phyloP scores from a whole-genome alignment of 2,797 vertebrate species.

The Tympanoctomys barrerae region DNA sequence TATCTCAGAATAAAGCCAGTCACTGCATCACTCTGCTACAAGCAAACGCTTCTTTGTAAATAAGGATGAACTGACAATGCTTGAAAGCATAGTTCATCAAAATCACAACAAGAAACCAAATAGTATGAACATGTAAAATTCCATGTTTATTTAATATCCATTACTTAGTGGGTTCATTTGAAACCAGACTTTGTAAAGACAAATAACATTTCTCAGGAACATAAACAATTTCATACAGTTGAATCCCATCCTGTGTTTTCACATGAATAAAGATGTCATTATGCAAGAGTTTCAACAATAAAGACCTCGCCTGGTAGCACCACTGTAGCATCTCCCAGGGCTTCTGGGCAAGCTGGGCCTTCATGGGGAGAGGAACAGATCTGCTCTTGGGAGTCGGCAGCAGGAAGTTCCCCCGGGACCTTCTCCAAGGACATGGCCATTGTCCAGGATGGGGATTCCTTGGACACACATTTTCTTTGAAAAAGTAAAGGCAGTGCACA shows the following conservation, averaged over 20 bases:
- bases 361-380: not conserved
- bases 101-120: slow-evolving; percentile 84
- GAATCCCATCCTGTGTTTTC: slow-evolving; percentile 77
- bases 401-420: not conserved
- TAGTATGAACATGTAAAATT: slow-evolving; percentile 82
- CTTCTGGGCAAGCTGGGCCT: not conserved
- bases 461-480: not conserved
- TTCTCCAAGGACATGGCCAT: not conserved
- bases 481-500: not conserved
- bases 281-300: slow-evolving; percentile 71
- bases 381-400: not conserved
- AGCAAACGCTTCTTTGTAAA: slow-evolving; percentile 79
- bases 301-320: slow-evolving; percentile 68
- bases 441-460: not conserved
- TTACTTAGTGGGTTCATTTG: slow-evolving; percentile 79
- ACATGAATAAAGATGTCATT: slow-evolving; percentile 80
- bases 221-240: slow-evolving; percentile 80
- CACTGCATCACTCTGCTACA: slow-evolving; percentile 62
- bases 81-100: slow-evolving; percentile 81
- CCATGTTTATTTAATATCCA: slow-evolving; percentile 84
- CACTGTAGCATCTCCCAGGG: not conserved
- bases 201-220: slow-evolving; percentile 82
- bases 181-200: slow-evolving; percentile 81
- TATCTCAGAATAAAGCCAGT: slow-evolving; percentile 79
- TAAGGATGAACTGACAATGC: slow-evolving; percentile 79